These are phyloP conservation scores for Muricea muricata DNA, from an alignment of 92 coral and sea anemone genomes.

Conservation along the genomic window DNA sequence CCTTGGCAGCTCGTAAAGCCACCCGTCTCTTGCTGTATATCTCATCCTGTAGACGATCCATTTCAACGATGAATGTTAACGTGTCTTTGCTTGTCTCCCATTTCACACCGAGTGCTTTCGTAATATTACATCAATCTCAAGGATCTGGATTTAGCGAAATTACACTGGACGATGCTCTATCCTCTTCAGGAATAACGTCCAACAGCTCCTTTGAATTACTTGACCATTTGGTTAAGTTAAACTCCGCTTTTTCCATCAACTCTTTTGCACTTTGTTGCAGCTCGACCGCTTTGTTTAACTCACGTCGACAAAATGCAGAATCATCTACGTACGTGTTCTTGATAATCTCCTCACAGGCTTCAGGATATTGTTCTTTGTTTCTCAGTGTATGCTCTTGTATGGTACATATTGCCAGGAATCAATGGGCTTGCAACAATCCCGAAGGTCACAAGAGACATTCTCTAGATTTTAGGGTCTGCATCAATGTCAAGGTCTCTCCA, in stretches of 20 bases:
- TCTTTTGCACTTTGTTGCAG: constrained; percentile 35
- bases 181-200: constrained; percentile 23
- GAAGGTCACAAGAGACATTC: constrained; percentile 55
- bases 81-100: constrained; percentile 34
- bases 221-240: constrained; percentile 55
- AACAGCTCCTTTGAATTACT: constrained; percentile 38
- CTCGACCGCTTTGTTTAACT: not conserved
- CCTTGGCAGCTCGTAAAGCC: constrained; percentile 25
- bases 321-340: constrained; percentile 51
- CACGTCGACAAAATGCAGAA: not conserved
- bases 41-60: not conserved
- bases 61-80: not conserved
- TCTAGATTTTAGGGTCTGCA: constrained; percentile 18
- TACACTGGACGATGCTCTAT: not conserved
- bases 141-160: not conserved
- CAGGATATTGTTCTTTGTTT: constrained; percentile 3
- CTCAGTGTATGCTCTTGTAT: constrained; percentile 25
- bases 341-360: not conserved
- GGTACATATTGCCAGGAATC: constrained; percentile 36
- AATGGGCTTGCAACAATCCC: constrained; percentile 55
- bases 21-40: constrained; percentile 23
- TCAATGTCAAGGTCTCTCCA: constrained; percentile 40
- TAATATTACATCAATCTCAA: not conserved
- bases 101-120: constrained; percentile 34
- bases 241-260: constrained; percentile 34